phyloP scores from a whole-genome alignment of 1,140 invertebrate species.

The Drosophila carrolli region DNA sequence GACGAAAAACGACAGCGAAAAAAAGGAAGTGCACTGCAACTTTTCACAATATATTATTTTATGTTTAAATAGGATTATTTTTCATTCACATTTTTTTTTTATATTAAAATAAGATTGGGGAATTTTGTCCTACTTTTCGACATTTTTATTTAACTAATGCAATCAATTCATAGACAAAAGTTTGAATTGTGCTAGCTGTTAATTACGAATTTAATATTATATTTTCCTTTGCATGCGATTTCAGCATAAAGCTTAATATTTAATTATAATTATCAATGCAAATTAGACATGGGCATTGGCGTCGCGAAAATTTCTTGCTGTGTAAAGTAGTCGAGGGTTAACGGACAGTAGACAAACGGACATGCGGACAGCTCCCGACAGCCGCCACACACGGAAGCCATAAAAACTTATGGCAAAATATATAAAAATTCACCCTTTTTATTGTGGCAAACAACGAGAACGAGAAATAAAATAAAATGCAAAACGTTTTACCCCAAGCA shows the following conservation, averaged over 20 bases:
- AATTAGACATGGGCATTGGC: no score
- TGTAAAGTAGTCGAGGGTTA: conserved; percentile 21
- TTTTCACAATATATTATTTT: not conserved
- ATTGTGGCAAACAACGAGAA: conserved; percentile 80
- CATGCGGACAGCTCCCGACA: conserved; percentile 45
- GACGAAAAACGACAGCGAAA: conserved; percentile 26
- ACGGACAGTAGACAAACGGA: conserved; percentile 15
- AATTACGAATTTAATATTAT: no score
- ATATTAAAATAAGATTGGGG: no score
- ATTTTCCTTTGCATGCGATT: no score
- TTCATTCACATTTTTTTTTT: no score
- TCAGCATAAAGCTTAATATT: no score
- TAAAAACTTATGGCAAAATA: conserved; percentile 81
- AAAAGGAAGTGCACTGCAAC: not conserved
- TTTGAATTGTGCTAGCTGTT: no score
- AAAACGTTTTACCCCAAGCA: conserved; percentile 65
- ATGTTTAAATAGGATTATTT: no score
- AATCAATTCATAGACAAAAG: no score
- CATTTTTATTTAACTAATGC: no score
- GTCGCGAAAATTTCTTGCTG: conserved; percentile 1
- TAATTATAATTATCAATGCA: no score
- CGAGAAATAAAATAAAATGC: conserved; percentile 79
- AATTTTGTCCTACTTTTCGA: no score
- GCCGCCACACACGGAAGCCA: conserved; percentile 80
- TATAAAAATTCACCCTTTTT: conserved; percentile 83